These are phyloP conservation scores for Melanogrammus aeglefinus DNA, from an alignment of 2,797 vertebrate species.

Conservation along the genomic window DNA sequence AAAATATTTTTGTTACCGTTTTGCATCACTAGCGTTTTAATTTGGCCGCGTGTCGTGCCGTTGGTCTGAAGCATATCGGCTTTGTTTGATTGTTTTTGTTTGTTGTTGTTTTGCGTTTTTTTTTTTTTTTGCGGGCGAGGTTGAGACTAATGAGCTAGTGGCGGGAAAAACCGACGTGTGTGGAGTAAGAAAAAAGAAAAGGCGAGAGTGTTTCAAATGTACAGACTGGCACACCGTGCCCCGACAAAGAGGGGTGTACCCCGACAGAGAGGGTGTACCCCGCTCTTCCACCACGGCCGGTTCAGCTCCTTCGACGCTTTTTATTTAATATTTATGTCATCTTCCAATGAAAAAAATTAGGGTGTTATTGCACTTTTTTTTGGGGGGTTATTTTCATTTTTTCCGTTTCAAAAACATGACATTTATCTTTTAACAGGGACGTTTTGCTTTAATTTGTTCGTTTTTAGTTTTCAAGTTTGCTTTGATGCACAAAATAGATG, in stretches of 20 bases:
- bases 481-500: constrained; percentile 82
- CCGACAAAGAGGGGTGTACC: constrained; percentile 59
- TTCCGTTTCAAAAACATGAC: constrained; percentile 70
- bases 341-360: constrained; percentile 80
- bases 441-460: constrained; percentile 75
- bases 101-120: constrained; percentile 9
- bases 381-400: constrained; percentile 74
- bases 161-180: constrained; percentile 44
- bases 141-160: constrained; percentile 40
- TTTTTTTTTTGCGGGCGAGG: constrained; percentile 56
- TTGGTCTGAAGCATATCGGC: constrained; percentile 71
- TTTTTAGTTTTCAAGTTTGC: constrained; percentile 77
- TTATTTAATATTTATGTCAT: constrained; percentile 90
- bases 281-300: constrained; percentile 72
- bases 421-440: constrained; percentile 81
- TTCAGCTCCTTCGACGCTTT: constrained; percentile 75
- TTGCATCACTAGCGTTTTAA: constrained; percentile 76
- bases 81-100: not conserved
- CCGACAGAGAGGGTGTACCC: constrained; percentile 63
- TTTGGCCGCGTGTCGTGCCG: constrained; percentile 54
- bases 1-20: constrained; percentile 75
- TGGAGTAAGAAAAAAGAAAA: constrained; percentile 18
- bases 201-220: constrained; percentile 67
- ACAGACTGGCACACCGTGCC: constrained; percentile 71
- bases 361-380: constrained; percentile 80